These are phyloP conservation scores for Toxostoma redivivum DNA, from an alignment of 2,113 vertebrate genomes.

Conservation along the genomic window DNA sequence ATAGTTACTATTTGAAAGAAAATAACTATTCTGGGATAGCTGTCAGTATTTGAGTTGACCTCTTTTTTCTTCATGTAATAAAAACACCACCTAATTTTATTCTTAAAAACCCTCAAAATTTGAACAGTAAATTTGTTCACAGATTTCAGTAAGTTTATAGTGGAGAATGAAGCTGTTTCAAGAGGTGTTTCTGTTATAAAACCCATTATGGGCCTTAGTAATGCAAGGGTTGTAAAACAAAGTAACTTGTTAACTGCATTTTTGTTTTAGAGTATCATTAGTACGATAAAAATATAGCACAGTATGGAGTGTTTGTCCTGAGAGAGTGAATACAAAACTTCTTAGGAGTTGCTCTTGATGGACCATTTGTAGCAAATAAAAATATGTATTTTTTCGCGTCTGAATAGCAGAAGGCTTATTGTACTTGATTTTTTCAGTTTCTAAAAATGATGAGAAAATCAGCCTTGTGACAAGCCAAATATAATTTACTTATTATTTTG, in stretches of 20 bases:
- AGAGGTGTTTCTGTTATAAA: neutral
- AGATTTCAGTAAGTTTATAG: neutral
- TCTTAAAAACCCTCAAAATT: neutral
- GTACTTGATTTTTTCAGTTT: neutral
- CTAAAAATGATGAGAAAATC: slow-evolving; percentile 29
- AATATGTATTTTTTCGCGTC: neutral
- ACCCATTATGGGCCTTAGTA: neutral
- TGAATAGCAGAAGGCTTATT: neutral
- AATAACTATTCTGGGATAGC: neutral
- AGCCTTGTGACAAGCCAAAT: slow-evolving; percentile 60
- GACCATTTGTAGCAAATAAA: neutral
- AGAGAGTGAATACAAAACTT: neutral
- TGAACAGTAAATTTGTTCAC: neutral
- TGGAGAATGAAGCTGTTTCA: neutral
- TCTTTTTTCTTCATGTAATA: neutral
- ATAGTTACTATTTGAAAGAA: neutral
- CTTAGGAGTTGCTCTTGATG: neutral
- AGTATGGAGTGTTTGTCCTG: neutral
- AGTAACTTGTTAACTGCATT: neutral
- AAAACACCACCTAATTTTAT: neutral
- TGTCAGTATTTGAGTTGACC: neutral
- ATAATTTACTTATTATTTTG: slow-evolving; percentile 67
- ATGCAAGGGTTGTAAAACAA: neutral
- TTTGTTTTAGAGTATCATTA: neutral
- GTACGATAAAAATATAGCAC: neutral